A percentile compares a stretch with the other conserved stretches of the same genome.
These are phyloP conservation scores for Heterotis niloticus DNA, from an alignment of 2,113 vertebrate genomes.

Conservation along the genomic window DNA sequence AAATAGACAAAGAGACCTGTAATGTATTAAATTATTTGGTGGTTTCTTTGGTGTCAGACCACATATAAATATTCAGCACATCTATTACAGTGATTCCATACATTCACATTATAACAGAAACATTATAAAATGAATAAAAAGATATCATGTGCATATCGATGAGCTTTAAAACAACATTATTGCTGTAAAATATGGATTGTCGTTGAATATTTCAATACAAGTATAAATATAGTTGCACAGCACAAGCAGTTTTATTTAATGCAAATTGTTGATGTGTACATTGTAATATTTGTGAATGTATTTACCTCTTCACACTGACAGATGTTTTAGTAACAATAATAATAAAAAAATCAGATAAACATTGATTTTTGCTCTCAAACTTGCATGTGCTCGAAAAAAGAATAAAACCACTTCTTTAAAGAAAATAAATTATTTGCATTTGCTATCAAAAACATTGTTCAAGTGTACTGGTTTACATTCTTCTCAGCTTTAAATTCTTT, in stretches of 20 bases:
- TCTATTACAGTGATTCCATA: slow-evolving; percentile 69
- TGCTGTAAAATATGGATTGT: slow-evolving; percentile 33
- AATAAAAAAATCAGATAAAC: neutral
- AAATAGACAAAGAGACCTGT: slow-evolving; percentile 63
- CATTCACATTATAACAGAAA: slow-evolving; percentile 93
- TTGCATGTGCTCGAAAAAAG: slow-evolving; percentile 36
- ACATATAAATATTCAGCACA: slow-evolving; percentile 79
- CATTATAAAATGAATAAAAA: slow-evolving; percentile 92
- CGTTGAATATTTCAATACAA: slow-evolving; percentile 25
- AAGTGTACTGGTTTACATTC: slow-evolving; percentile 54
- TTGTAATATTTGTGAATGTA: slow-evolving; percentile 26
- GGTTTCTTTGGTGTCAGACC: slow-evolving; percentile 88
- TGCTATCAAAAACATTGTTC: slow-evolving; percentile 53
- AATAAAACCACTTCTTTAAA: slow-evolving; percentile 32
- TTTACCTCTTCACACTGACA: slow-evolving; percentile 16
- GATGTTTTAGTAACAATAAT: neutral
- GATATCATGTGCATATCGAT: slow-evolving; percentile 82
- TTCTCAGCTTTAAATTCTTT: neutral
- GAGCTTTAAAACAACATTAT: slow-evolving; percentile 45
- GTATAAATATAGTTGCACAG: slow-evolving; percentile 34
- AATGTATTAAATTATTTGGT: slow-evolving; percentile 73
- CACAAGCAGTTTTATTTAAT: slow-evolving; percentile 38
- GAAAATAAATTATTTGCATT: slow-evolving; percentile 65
- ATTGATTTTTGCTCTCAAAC: slow-evolving; percentile 38
- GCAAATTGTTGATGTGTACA: slow-evolving; percentile 18